phyloP scores from a whole-genome alignment of 2,797 vertebrate genomes.

The Chiroxiphia lanceolata region DNA sequence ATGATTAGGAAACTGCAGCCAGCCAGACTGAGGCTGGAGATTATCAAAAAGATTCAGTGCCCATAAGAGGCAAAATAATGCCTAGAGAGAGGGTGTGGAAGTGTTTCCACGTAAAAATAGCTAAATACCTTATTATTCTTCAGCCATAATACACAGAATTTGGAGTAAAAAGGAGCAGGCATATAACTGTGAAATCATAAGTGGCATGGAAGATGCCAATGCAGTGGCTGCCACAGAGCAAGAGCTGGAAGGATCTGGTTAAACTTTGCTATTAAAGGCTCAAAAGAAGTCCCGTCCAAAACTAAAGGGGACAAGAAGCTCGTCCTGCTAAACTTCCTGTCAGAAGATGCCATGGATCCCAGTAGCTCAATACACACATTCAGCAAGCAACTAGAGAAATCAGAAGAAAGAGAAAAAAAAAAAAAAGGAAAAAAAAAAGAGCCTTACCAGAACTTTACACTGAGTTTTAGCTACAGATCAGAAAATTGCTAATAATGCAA shows the following conservation, averaged over 20 bases:
- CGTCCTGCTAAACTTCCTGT: too few relatives aligned
- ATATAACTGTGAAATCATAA: not conserved
- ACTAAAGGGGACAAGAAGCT: not conserved
- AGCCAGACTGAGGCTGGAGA: not conserved
- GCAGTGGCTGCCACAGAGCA: not conserved
- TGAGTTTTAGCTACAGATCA: not conserved
- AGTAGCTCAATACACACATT: not conserved
- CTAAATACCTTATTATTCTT: not conserved
- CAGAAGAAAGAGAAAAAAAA: too few relatives aligned
- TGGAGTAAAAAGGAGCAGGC: not conserved
- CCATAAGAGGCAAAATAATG: not conserved
- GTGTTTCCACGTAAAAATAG: not conserved
- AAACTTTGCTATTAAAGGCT: not conserved
- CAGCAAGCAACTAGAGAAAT: not conserved
- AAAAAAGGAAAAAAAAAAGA: not conserved
- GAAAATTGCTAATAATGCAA: not conserved
- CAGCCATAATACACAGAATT: not conserved
- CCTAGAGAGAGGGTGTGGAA: not conserved
- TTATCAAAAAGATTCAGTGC: not conserved
- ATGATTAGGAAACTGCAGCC: accelerated
- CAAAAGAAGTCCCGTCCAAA: not conserved
- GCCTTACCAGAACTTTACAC: not conserved
- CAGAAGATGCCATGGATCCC: accelerated
- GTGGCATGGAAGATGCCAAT: not conserved
- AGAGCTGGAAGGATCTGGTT: not conserved